These are phyloP conservation scores for Neodiprion lecontei DNA, from an alignment of 1,140 invertebrate genomes.

Conservation along the genomic window DNA sequence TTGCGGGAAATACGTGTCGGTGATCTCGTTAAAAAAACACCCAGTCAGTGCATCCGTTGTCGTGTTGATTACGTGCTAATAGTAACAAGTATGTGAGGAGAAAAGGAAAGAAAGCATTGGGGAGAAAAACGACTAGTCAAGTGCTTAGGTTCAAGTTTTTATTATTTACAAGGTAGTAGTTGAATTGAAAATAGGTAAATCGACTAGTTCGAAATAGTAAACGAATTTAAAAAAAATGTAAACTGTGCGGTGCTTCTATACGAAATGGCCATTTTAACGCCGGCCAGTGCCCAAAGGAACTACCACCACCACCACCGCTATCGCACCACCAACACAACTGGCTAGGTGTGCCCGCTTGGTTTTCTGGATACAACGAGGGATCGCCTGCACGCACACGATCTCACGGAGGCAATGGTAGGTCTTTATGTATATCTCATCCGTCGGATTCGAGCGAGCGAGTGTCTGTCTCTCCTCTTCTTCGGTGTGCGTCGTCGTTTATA, in stretches of 20 bases:
- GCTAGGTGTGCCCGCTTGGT: background rate
- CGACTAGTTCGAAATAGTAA: background rate
- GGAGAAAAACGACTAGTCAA: background rate
- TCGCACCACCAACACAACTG: background rate
- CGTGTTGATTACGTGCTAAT: too few relatives aligned
- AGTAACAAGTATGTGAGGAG: background rate
- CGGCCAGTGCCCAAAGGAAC: too few relatives aligned
- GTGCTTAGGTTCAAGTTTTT: background rate
- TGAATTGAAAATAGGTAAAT: background rate
- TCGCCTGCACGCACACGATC: background rate
- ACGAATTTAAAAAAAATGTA: background rate
- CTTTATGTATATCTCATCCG: background rate
- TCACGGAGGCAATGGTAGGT: constrained; percentile 1
- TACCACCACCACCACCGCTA: too few relatives aligned
- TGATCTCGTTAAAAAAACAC: too few relatives aligned
- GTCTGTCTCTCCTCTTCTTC: too few relatives aligned
- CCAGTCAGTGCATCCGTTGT: too few relatives aligned
- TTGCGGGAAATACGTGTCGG: too few relatives aligned
- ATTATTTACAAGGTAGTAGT: background rate
- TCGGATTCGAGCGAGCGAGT: background rate
- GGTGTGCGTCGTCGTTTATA: background rate
- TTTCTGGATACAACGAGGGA: constrained; percentile 1
- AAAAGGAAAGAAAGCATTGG: background rate
- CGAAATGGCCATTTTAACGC: too few relatives aligned
- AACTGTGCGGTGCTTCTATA: background rate